Evolutionary conservation across 2,797 vertebrate species (phyloP).

Genomic region (Potorous gilbertii): DNA sequence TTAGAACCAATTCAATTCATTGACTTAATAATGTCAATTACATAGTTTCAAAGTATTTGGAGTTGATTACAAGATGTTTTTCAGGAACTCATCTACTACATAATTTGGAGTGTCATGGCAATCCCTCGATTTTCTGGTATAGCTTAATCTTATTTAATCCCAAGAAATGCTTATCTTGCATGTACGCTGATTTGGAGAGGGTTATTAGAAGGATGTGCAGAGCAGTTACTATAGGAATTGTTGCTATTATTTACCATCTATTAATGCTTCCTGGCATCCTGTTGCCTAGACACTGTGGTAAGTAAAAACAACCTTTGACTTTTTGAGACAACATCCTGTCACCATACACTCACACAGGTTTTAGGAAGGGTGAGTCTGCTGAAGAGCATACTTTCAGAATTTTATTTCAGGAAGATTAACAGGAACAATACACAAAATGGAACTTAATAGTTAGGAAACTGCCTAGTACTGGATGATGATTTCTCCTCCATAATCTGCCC

Average conservation of each 20-base stretch:
- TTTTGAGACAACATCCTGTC: background rate
- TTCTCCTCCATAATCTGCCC: background rate
- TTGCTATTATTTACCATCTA: background rate
- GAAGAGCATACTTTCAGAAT: background rate
- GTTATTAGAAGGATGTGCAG: background rate
- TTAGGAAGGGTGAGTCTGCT: background rate
- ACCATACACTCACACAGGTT: background rate
- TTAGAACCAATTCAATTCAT: background rate
- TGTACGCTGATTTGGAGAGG: background rate
- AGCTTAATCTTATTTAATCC: background rate
- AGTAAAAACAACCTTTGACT: background rate
- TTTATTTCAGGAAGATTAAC: background rate
- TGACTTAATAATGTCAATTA: background rate
- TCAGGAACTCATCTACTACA: background rate
- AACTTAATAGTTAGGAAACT: background rate
- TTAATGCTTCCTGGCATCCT: background rate
- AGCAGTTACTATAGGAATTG: background rate
- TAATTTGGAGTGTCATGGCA: background rate
- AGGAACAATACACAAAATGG: background rate
- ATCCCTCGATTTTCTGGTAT: background rate
- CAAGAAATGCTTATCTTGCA: background rate
- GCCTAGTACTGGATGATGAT: background rate
- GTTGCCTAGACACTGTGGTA: background rate
- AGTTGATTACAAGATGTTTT: background rate
- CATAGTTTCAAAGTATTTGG: background rate